Evolutionary conservation across 2,888 invertebrate genomes (phyloP).

Genomic region (Boloria euphrosyne): DNA sequence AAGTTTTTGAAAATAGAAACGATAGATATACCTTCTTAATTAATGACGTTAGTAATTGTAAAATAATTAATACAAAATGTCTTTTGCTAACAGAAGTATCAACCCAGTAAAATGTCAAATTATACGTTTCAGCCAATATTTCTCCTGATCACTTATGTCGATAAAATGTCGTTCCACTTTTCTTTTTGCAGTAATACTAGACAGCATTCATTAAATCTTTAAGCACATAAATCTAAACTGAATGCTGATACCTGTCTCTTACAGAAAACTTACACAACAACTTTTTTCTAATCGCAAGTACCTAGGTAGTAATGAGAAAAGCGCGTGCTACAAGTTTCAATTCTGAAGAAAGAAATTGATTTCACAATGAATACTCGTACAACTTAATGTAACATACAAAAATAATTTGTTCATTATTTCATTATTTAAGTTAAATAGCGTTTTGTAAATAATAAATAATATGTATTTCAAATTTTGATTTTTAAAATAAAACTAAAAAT

Average conservation of each 20-base stretch:
- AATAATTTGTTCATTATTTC: too few relatives aligned
- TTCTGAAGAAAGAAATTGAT: constrained; percentile 64
- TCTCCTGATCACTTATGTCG: not conserved
- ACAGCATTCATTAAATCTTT: constrained; percentile 1
- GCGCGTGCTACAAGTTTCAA: constrained; percentile 62
- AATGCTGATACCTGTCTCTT: constrained; percentile 31
- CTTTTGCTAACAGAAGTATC: too few relatives aligned
- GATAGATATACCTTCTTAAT: too few relatives aligned
- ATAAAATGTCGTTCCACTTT: not conserved
- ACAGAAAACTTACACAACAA: constrained; percentile 48
- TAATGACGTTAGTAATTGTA: too few relatives aligned
- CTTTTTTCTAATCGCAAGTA: constrained; percentile 53
- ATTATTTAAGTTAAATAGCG: too few relatives aligned
- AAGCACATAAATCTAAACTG: not conserved
- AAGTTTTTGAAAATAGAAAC: too few relatives aligned
- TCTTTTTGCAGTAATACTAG: not conserved
- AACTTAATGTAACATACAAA: too few relatives aligned
- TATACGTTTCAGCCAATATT: not conserved
- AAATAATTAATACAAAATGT: too few relatives aligned
- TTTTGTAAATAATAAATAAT: too few relatives aligned
- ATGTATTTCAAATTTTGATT: too few relatives aligned
- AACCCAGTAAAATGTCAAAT: not conserved
- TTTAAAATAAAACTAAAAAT: too few relatives aligned
- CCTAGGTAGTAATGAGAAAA: constrained; percentile 45
- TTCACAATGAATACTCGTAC: too few relatives aligned